Conservation (phyloP, 1,140 invertebrate species). For the Oncopodura yosiiana region DNA sequence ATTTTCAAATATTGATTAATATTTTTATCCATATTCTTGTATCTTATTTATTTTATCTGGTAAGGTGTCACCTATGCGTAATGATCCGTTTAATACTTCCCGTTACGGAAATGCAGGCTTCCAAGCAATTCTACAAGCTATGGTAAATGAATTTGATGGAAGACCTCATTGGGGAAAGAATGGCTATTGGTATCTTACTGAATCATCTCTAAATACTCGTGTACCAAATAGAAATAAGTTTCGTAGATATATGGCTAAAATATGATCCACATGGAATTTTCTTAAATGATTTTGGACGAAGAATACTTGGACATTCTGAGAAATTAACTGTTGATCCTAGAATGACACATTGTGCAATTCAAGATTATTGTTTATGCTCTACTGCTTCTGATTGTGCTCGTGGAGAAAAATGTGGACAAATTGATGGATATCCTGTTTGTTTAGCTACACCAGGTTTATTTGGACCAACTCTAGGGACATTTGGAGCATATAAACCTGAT, state of each 20-base stretch:
- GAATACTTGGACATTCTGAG: slow-evolving; percentile 5
- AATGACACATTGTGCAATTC: slow-evolving; percentile 17
- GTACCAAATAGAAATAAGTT: neutral
- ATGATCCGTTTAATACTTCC: slow-evolving; percentile 12
- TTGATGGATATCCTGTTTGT: slow-evolving; percentile 5
- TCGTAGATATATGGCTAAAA: neutral
- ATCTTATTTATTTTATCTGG: slow-evolving; percentile 4
- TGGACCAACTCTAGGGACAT: too few relatives aligned
- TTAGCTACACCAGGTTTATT: too few relatives aligned
- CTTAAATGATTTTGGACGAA: slow-evolving; percentile 19
- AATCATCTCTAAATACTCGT: neutral
- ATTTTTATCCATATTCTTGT: neutral
- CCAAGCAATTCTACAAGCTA: slow-evolving; percentile 21
- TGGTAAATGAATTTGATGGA: slow-evolving; percentile 15
- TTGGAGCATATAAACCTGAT: too few relatives aligned
- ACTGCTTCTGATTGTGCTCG: slow-evolving; percentile 2
- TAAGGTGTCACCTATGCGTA: slow-evolving; percentile 12
- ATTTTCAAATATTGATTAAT: too few relatives aligned
- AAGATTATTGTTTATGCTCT: slow-evolving; percentile 23
- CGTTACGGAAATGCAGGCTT: slow-evolving; percentile 3
- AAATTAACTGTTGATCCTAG: slow-evolving; percentile 2
- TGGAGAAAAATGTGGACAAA: neutral
- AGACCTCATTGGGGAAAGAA: slow-evolving; percentile 20
- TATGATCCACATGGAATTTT: slow-evolving; percentile 28
- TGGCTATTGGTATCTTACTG: slow-evolving; percentile 7